These are phyloP conservation scores for Jaculus jaculus DNA, from an alignment of 2,113 vertebrate genomes.

Conservation along the genomic window DNA sequence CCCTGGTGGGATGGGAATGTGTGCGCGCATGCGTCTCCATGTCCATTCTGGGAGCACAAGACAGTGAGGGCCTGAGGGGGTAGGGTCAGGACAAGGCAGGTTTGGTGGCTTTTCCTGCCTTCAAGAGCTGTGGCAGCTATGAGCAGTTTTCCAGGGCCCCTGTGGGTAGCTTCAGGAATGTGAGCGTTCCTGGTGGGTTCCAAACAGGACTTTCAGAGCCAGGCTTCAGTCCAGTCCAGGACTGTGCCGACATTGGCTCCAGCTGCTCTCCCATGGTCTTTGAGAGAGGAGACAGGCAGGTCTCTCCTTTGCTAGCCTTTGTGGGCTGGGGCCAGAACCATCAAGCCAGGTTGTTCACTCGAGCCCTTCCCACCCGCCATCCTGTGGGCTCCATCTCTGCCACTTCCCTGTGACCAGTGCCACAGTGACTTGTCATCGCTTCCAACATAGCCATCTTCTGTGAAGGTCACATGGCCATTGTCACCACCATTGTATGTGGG, in stretches of 20 bases:
- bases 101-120: neutral
- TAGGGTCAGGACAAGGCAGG: neutral
- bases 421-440: neutral
- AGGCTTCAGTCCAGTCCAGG: neutral
- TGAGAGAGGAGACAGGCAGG: neutral
- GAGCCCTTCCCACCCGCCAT: neutral
- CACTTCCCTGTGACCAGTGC: neutral
- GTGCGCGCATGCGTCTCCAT: neutral
- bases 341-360: neutral
- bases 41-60: neutral
- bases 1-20: neutral
- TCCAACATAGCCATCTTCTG: neutral
- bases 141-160: neutral
- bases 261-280: neutral
- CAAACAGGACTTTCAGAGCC: neutral
- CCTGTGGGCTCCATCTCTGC: neutral
- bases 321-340: neutral
- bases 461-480: neutral
- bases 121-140: neutral
- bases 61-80: neutral
- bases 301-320: neutral
- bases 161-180: neutral
- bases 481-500: too few species aligned
- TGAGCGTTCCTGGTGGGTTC: neutral
- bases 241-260: accelerated